Base-by-base conservation (phyloP, 2,888 invertebrate species). In the Candidula unifasciata region DNA sequence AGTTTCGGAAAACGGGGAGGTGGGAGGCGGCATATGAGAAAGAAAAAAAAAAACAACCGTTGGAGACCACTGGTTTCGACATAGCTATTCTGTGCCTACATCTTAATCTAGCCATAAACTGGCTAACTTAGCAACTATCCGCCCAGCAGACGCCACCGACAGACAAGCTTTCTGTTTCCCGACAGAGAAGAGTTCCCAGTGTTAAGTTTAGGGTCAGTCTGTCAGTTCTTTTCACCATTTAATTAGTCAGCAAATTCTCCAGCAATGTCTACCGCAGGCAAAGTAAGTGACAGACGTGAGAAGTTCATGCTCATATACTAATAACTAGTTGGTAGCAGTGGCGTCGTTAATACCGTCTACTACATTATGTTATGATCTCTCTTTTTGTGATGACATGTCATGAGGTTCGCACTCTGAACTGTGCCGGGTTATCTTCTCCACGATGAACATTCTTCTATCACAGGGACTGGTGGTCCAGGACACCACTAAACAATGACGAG, bases 221-320 rank as follows among this genome's bases (percentile, higher is more conserved):
- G 8, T 66, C 10, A 8, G n/a, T 5, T n/a, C n/a, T 13, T 44
- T 73, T 73, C 73, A 35, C 37, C 37, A 8, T 37, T 37, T n/a
- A n/a, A n/a, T n/a, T 52, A 44, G 27, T 73, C 44, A 73, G 44
- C 73, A 73, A 0, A 73, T 10, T 71, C n/a, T 71, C 0, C 5
- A 52, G 30, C 27, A 0, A 66, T 80, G 80, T 80, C 68, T 66
- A 69, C 80, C 6, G 69, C 13, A 18, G 80, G 69, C 18, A 69
- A 80, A 69, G 66, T 66, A 69, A 69, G 69, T 69, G 21, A 69
- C 30, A 30, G 18, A 52, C 52, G 8, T n/a, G 24, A 0, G 24
- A 3, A 24, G 24, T 71, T 6, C 21, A 16, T 69, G 33, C 33
- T 21, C 6, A 33, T 13, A 10, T 33, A 3, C 18, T 66, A 6